These are phyloP conservation scores for Myiotriccus ornatus DNA, from an alignment of 2,797 vertebrate species.

Conservation along the genomic window DNA sequence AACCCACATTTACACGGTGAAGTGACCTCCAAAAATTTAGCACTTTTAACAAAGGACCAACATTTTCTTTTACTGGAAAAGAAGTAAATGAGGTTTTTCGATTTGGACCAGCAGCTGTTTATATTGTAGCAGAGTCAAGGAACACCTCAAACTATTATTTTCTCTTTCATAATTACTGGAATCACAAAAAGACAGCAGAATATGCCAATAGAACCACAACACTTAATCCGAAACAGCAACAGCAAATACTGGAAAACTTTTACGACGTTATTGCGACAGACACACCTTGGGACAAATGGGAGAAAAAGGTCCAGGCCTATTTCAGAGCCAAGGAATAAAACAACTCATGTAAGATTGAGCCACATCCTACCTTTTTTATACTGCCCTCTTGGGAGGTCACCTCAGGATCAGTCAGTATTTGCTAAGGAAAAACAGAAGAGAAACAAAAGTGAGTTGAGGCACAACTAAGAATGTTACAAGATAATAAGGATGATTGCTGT, in stretches of 20 bases:
- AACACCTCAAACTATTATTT: constrained; percentile 6
- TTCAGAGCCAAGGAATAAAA: background rate
- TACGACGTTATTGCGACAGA: fast-evolving
- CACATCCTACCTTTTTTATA: constrained; percentile 88
- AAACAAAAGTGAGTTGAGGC: background rate
- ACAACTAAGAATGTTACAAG: background rate
- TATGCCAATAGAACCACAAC: background rate
- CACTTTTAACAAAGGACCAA: constrained; percentile 31
- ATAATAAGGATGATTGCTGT: background rate
- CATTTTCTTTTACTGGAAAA: constrained; percentile 52
- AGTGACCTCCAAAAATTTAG: constrained; percentile 3
- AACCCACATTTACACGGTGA: background rate
- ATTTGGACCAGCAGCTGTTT: background rate
- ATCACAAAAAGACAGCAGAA: background rate
- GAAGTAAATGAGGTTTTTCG: background rate
- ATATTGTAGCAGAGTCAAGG: background rate
- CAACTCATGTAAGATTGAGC: background rate
- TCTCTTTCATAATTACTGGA: background rate
- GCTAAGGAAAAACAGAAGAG: constrained; percentile 42
- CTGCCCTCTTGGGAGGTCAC: constrained; percentile 86
- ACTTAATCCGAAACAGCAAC: background rate
- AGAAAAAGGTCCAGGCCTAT: background rate
- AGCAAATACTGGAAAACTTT: background rate
- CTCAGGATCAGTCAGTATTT: constrained; percentile 89
- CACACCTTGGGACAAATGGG: background rate